Evolutionary conservation across 1,140 invertebrate species (phyloP), one percentile per base, ranked within the genome.

Genomic region (Drosophila orosa): DNA sequence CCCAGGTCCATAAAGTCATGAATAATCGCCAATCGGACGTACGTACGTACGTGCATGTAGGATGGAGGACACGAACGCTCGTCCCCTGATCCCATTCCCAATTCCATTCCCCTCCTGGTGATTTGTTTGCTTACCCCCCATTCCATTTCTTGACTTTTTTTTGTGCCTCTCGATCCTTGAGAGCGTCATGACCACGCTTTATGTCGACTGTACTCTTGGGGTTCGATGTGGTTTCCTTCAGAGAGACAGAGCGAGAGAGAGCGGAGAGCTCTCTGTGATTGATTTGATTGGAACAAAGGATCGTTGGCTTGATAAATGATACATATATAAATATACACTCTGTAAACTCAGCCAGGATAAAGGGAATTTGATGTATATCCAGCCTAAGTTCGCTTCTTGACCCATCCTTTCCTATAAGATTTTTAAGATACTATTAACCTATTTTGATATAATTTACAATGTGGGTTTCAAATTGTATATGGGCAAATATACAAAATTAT

Each of bases 1-100:
- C 85, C 76, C 79, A 74, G 3, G 59, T 87, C 83, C 83, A 87
- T 89, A 87, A 83, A 89, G 80, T 87, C 83, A 83, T 87, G 83
- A 87, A 87, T 87, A 87, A 87, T 87, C 83, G 84, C 76, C 82
- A 78, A 66, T 79, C 62, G 52, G 31, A 59, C 55, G 58, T 50
- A 47, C 27, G 62, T 75, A 82, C 80, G 65, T 76, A 84, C 81
- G 81, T 85, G 81, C 78, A 74, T 81, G 77, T 79, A 84, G 81
- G 80, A 80, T 80, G 67, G 54, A 75, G 55, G 42, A 75, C 57
- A 73, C 57, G 67, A 47, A 48, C 24, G 58, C n/a, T 47, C 45
- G 67, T 42, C 60, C 55, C 33, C 60, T 39, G 33, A 24, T 45
- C 31, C 37, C 62, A 15, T 10, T 39, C 63, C 39, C 39, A n/a